Evolutionary conservation across 2,888 invertebrate species (phyloP).

Genomic region (Drosophila sordidapex): DNA sequence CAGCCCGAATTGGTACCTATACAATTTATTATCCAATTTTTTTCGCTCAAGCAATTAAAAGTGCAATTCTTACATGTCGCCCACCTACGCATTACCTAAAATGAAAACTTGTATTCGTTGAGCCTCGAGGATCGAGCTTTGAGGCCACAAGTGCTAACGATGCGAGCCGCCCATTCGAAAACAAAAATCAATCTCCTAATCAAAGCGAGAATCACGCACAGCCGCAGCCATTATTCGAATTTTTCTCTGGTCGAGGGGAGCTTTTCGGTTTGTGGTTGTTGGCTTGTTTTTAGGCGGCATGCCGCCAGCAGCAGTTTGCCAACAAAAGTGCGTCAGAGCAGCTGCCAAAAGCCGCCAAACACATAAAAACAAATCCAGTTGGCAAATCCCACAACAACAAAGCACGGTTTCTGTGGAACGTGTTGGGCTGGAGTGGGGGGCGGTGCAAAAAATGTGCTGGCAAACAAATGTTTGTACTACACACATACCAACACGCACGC

Average conservation of each 20-base stretch:
- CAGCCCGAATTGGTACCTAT: slow-evolving; percentile 24
- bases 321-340: slow-evolving; percentile 38
- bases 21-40: slow-evolving; percentile 58
- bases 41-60: slow-evolving; percentile 63
- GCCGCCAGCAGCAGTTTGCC: slow-evolving; percentile 39
- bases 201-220: slow-evolving; percentile 73
- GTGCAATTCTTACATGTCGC: slow-evolving; percentile 57
- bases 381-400: slow-evolving; percentile 32
- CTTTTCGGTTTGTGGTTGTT: slow-evolving; percentile 15
- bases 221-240: slow-evolving; percentile 69
- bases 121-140: background rate
- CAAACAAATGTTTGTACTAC: slow-evolving; percentile 72
- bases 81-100: background rate
- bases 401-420: background rate
- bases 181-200: slow-evolving; percentile 72
- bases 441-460: slow-evolving; percentile 48
- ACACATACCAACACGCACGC: slow-evolving; percentile 66
- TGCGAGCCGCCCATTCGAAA: background rate
- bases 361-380: slow-evolving; percentile 73
- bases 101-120: background rate
- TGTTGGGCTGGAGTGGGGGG: background rate
- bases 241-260: background rate
- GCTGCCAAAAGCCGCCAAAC: slow-evolving; percentile 42
- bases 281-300: slow-evolving; percentile 36
- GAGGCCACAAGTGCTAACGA: slow-evolving; percentile 2